Conservation (phyloP, 2,113 vertebrate genomes). For the Vidua macroura region DNA sequence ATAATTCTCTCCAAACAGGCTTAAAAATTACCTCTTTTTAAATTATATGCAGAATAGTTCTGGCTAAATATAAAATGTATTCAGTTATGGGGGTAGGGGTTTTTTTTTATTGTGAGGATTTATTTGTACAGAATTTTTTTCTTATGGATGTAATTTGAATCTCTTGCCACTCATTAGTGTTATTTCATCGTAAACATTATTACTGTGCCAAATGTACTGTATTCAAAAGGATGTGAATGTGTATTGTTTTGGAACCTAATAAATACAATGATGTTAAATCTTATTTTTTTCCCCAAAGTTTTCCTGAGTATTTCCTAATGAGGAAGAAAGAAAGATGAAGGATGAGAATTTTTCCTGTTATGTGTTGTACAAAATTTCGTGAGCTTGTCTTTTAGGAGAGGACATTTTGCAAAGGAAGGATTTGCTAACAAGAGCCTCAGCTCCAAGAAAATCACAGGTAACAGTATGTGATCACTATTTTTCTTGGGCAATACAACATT, state of each 20-base stretch:
- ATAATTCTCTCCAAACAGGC: conserved; percentile 67
- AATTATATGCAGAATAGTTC: conserved; percentile 83
- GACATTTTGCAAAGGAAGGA: background rate
- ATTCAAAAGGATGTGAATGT: conserved; percentile 97
- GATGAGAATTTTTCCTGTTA: background rate
- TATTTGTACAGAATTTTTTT: conserved; percentile 86
- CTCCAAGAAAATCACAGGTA: background rate
- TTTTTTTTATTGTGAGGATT: conserved; percentile 90
- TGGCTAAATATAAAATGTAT: conserved; percentile 80
- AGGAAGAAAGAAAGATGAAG: conserved; percentile 4
- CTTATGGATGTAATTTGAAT: conserved; percentile 86
- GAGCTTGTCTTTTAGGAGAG: conserved; percentile 24
- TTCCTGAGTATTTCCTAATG: conserved; percentile 39
- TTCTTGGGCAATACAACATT: background rate
- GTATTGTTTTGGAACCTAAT: conserved; percentile 93
- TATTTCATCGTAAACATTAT: conserved; percentile 87
- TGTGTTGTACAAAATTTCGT: background rate
- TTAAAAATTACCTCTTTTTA: conserved; percentile 83
- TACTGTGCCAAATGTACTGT: conserved; percentile 99
- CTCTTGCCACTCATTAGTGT: conserved; percentile 88
- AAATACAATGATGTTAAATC: conserved; percentile 89
- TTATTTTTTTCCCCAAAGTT: conserved; percentile 49
- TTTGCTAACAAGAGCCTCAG: background rate
- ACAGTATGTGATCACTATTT: background rate
- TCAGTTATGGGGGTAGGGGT: conserved; percentile 49